phyloP scores from a whole-genome alignment of 2,888 invertebrate genomes.

The Brachyopa scutellaris region DNA sequence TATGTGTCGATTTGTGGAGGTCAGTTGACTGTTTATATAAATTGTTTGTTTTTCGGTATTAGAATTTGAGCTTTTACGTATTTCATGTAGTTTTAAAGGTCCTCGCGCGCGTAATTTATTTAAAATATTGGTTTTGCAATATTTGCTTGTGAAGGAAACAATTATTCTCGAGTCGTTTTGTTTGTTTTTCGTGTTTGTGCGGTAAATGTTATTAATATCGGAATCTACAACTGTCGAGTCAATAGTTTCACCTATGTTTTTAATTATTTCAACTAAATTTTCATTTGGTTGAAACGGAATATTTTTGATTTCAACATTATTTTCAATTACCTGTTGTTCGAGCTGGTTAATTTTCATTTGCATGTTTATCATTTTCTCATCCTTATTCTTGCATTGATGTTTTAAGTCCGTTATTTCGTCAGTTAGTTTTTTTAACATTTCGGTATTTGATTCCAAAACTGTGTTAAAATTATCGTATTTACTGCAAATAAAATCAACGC shows the following conservation, averaged over 20 bases:
- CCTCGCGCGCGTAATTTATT: neutral
- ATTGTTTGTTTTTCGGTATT: neutral
- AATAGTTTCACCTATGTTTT: neutral
- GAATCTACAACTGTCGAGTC: neutral
- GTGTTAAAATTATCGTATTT: neutral
- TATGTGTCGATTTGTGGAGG: neutral
- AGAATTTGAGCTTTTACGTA: neutral
- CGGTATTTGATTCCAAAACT: too few species aligned
- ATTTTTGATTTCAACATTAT: too few species aligned
- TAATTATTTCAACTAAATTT: too few species aligned
- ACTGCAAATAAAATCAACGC: neutral
- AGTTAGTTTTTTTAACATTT: too few species aligned
- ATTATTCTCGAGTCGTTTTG: neutral
- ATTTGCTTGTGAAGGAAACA: slow-evolving; percentile 1
- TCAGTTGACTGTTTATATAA: neutral
- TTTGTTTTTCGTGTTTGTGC: slow-evolving; percentile 1
- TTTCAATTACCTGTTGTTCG: too few species aligned
- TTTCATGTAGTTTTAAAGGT: neutral
- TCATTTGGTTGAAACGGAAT: too few species aligned
- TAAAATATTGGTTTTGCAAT: neutral
- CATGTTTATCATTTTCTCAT: too few species aligned
- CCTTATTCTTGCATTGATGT: too few species aligned
- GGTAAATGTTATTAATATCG: slow-evolving; percentile 16
- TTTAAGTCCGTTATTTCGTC: too few species aligned
- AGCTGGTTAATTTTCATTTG: too few species aligned